Percentiles rank a stretch among this genome's conserved stretches.
Evolutionary conservation across 2,888 invertebrate species (phyloP).

Genomic region (Drosophila limbata): DNA sequence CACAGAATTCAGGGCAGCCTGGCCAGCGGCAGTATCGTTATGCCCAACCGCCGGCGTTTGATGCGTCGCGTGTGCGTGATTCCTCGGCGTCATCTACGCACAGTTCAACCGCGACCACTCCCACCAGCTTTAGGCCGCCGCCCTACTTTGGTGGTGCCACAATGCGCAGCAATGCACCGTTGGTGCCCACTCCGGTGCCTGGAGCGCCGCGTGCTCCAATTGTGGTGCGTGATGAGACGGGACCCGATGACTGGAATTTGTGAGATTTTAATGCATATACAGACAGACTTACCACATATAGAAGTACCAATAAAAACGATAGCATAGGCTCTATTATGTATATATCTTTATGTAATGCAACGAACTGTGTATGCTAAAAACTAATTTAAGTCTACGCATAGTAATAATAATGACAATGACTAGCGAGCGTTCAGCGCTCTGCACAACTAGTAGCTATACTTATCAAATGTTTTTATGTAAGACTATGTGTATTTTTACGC

Average conservation of each 20-base stretch:
- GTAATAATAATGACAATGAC: conserved; percentile 45
- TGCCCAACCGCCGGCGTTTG: conserved; percentile 76
- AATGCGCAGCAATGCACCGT: conserved; percentile 58
- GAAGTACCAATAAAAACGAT: conserved; percentile 29
- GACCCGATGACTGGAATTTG: conserved; percentile 79
- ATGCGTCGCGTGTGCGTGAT: conserved; percentile 66
- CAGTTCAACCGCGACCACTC: conserved; percentile 59
- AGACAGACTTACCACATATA: conserved; percentile 29
- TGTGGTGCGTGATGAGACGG: conserved; percentile 66
- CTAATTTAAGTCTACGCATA: conserved; percentile 47
- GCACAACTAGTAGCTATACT: conserved; percentile 50
- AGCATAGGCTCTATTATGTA: conserved; percentile 41
- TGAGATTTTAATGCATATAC: conserved; percentile 67
- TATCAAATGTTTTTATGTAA: conserved; percentile 44
- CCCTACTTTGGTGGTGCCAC: conserved; percentile 60
- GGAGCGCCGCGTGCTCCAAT: conserved; percentile 65
- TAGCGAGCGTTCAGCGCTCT: conserved; percentile 26
- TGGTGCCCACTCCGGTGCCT: conserved; percentile 74
- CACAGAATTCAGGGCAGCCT: conserved; percentile 43
- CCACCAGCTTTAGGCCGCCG: conserved; percentile 58
- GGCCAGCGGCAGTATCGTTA: conserved; percentile 68
- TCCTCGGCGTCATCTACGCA: conserved; percentile 75
- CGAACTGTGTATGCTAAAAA: conserved; percentile 59
- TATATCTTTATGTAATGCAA: conserved; percentile 40
- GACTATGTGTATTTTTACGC: conserved; percentile 20